Conservation (phyloP, 1,140 invertebrate genomes). For the Telenomus remus region DNA sequence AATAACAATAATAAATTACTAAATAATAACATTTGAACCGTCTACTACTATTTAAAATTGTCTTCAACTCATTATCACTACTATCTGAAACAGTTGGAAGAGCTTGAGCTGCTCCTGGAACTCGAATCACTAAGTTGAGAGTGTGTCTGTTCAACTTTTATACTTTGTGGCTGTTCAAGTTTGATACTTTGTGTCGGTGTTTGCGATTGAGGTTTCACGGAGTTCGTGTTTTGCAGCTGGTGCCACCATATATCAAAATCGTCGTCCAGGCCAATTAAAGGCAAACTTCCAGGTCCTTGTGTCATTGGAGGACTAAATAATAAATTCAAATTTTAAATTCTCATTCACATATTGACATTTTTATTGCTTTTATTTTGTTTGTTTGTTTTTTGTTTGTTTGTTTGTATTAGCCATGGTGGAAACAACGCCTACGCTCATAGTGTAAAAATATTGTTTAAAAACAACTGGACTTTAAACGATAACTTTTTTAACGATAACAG, state of each 20-base stretch:
- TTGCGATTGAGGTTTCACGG: neutral
- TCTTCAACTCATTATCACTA: slow-evolving; percentile 42
- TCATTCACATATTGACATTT: neutral
- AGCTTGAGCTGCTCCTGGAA: slow-evolving; percentile 41
- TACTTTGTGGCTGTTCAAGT: neutral
- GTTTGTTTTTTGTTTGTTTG: slow-evolving; percentile 52
- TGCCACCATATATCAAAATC: slow-evolving; percentile 18
- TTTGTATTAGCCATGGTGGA: slow-evolving; percentile 78
- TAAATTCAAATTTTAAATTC: slow-evolving; percentile 8
- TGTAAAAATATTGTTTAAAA: neutral
- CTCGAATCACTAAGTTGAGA: slow-evolving; percentile 26
- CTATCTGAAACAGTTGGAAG: slow-evolving; percentile 37
- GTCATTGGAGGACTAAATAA: slow-evolving; percentile 75
- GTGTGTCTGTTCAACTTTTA: neutral
- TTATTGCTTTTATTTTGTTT: neutral
- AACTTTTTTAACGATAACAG: neutral
- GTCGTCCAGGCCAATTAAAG: slow-evolving; percentile 83
- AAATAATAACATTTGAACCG: too few species aligned
- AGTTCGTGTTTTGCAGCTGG: neutral
- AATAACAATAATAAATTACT: too few species aligned
- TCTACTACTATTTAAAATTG: too few species aligned
- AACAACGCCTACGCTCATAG: neutral
- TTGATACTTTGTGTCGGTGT: neutral
- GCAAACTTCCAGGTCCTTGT: slow-evolving; percentile 82
- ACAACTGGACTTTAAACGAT: neutral